A percentile compares a stretch with the other conserved stretches of the same genome.
These are phyloP conservation scores for Chrysemys picta DNA, from an alignment of 2,113 vertebrate genomes.

Conservation along the genomic window DNA sequence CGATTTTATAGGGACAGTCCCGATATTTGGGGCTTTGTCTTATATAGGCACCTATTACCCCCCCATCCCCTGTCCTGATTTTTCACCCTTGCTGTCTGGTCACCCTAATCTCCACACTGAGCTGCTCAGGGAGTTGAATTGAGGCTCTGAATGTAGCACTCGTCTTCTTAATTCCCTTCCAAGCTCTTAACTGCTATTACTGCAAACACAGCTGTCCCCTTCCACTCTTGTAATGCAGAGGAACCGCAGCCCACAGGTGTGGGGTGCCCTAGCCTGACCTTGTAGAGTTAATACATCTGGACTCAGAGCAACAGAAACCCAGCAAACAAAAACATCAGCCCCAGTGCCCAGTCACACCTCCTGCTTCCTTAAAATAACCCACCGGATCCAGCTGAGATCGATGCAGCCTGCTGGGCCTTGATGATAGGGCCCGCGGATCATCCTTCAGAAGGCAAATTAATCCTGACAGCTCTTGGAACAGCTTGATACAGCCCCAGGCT, in stretches of 20 bases:
- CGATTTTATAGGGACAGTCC: too few relatives aligned
- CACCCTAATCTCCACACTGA: background rate
- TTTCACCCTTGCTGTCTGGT: too few relatives aligned
- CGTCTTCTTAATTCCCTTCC: background rate
- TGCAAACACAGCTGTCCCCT: background rate
- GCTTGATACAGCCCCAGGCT: background rate
- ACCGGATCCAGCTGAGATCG: background rate
- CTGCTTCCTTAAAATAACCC: background rate
- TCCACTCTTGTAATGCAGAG: background rate
- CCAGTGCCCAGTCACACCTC: fast-evolving
- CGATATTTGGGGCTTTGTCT: too few relatives aligned
- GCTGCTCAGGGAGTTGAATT: background rate
- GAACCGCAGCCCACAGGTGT: background rate
- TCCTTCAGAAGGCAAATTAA: background rate
- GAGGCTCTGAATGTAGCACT: background rate
- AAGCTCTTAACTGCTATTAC: background rate
- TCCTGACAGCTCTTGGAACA: background rate
- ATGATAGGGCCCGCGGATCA: too few relatives aligned
- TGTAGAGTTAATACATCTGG: background rate
- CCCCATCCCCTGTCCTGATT: too few relatives aligned
- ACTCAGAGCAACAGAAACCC: background rate
- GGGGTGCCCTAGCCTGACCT: fast-evolving
- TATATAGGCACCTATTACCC: too few relatives aligned
- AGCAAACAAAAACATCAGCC: background rate
- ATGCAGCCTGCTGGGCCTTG: background rate